Evolutionary conservation across 2,888 invertebrate genomes (phyloP).

Genomic region (Diarsia rubi): DNA sequence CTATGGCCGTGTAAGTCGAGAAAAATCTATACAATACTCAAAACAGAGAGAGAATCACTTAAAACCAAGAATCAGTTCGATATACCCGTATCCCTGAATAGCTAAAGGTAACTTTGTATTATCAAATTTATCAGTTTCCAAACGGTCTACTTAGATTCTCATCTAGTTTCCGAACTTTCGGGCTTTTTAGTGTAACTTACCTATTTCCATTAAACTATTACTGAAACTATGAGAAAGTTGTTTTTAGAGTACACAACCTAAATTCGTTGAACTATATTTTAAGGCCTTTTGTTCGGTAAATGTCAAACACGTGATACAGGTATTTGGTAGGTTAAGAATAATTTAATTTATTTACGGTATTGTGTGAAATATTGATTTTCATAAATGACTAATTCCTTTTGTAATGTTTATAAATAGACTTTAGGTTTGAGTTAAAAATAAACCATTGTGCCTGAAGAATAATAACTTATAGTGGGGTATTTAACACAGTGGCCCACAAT

Average conservation of each 20-base stretch:
- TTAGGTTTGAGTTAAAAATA: neutral
- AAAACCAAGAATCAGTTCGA: neutral
- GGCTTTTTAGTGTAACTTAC: slow-evolving; percentile 37
- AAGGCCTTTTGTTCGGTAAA: slow-evolving; percentile 26
- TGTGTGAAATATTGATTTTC: slow-evolving; percentile 16
- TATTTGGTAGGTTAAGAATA: slow-evolving; percentile 1
- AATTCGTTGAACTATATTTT: slow-evolving; percentile 17
- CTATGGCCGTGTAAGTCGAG: neutral
- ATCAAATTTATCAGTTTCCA: slow-evolving; percentile 22
- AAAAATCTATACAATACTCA: neutral
- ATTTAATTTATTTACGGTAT: neutral
- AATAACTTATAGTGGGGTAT: neutral
- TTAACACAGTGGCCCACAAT: neutral
- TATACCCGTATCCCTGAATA: neutral
- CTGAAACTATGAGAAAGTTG: slow-evolving; percentile 23
- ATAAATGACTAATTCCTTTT: neutral
- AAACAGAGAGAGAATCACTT: neutral
- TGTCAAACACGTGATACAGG: neutral
- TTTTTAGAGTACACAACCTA: slow-evolving; percentile 32
- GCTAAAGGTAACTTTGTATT: slow-evolving; percentile 20
- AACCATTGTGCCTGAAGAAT: neutral
- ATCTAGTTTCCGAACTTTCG: slow-evolving; percentile 42
- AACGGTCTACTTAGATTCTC: neutral
- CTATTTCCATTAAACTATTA: slow-evolving; percentile 43
- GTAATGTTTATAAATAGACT: neutral